Conservation (phyloP, 2,113 vertebrate species). For the Oryzias javanicus region DNA sequence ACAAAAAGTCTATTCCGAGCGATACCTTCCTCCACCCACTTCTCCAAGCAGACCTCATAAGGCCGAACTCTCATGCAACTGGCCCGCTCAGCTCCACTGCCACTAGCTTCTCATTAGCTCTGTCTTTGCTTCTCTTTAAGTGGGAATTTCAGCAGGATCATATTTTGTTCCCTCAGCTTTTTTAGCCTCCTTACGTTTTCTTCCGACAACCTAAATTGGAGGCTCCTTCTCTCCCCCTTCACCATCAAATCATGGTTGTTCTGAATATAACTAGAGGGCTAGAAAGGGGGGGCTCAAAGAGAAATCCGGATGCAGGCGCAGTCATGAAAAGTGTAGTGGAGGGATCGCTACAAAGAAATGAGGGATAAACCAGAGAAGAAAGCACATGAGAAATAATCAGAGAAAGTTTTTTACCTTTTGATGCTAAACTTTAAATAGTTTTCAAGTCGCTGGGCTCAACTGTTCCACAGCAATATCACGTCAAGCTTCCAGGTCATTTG, state of each 20-base stretch:
- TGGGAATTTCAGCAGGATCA: constrained; percentile 38
- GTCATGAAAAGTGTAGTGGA: not conserved
- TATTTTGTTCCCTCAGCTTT: constrained; percentile 36
- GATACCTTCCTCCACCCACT: constrained; percentile 28
- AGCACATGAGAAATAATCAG: not conserved
- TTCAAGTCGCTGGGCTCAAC: too few relatives aligned
- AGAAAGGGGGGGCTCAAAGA: constrained; percentile 14
- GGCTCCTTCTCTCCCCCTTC: constrained; percentile 24
- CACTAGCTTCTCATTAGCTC: constrained; percentile 52
- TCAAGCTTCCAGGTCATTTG: too few relatives aligned
- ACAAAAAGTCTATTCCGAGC: constrained; percentile 16
- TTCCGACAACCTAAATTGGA: constrained; percentile 26
- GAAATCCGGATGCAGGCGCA: constrained; percentile 19
- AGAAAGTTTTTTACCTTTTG: constrained; percentile 1
- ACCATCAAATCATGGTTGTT: constrained; percentile 17
- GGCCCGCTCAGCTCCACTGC: constrained; percentile 30
- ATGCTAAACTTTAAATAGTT: not conserved
- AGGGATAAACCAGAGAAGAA: constrained; percentile 11
- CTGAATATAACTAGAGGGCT: constrained; percentile 44
- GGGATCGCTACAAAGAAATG: constrained; percentile 12
- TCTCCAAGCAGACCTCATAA: constrained; percentile 34
- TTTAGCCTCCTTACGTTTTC: constrained; percentile 33
- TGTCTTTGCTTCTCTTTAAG: constrained; percentile 34
- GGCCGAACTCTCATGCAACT: constrained; percentile 44
- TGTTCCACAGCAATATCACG: too few relatives aligned